These are phyloP conservation scores for Daphoenositta chrysoptera DNA, from an alignment of 2,113 vertebrate genomes.

Conservation along the genomic window DNA sequence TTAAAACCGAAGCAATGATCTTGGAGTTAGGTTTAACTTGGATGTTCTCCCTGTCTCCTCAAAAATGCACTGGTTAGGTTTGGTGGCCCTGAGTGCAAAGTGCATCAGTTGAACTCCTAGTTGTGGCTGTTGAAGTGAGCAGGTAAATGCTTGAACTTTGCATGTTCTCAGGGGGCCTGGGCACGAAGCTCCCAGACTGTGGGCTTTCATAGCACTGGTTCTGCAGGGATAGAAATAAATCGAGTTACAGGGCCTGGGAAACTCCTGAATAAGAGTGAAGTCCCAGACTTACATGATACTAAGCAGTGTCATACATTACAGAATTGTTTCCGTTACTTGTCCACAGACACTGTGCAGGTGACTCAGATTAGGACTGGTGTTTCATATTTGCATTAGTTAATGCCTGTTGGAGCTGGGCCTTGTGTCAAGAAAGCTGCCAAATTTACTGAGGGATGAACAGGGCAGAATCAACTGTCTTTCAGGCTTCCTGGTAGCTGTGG, in stretches of 20 bases:
- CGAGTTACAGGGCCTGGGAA: background rate
- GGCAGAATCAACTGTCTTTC: background rate
- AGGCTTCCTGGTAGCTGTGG: background rate
- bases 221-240: background rate
- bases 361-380: background rate
- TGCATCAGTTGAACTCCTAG: background rate
- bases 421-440: background rate
- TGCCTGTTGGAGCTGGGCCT: background rate
- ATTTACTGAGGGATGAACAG: background rate
- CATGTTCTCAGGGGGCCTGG: background rate
- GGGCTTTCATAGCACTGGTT: background rate
- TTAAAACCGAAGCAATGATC: background rate
- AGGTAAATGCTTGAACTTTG: background rate
- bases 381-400: background rate
- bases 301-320: background rate
- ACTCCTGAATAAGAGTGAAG: background rate
- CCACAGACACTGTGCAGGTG: background rate
- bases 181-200: background rate
- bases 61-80: background rate
- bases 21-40: rapidly evolving
- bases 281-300: background rate
- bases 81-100: background rate
- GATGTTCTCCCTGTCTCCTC: background rate
- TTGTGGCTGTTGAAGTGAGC: background rate
- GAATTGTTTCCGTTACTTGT: background rate